Evolutionary conservation across 2,113 vertebrate genomes (phyloP).

Genomic region (Cygnus buccinator): DNA sequence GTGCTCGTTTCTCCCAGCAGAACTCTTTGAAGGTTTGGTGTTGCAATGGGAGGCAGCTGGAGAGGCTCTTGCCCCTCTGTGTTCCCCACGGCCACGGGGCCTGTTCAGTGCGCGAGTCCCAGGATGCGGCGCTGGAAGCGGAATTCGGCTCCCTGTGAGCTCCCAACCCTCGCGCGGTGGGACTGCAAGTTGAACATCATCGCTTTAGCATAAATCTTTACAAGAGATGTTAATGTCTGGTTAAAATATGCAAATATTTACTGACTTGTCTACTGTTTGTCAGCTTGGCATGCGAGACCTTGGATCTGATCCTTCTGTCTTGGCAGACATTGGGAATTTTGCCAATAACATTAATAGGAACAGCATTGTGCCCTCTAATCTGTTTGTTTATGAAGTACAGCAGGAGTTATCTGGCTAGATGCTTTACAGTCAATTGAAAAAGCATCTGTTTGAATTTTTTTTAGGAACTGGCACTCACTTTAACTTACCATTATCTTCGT

Average conservation of each 20-base stretch:
- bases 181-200: constrained; percentile 64
- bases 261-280: constrained; percentile 72
- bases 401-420: constrained; percentile 63
- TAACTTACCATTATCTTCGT: background rate
- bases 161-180: constrained; percentile 6
- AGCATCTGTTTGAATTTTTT: constrained; percentile 58
- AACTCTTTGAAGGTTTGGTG: background rate
- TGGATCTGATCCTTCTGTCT: constrained; percentile 71
- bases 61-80: background rate
- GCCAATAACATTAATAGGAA: constrained; percentile 70
- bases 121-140: constrained; percentile 37
- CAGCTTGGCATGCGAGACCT: constrained; percentile 65
- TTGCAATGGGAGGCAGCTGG: constrained; percentile 49
- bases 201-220: constrained; percentile 66
- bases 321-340: constrained; percentile 71
- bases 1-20: constrained; percentile 21
- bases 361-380: constrained; percentile 69
- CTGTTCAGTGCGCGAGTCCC: background rate
- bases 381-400: constrained; percentile 71
- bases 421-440: constrained; percentile 58
- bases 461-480: constrained; percentile 18
- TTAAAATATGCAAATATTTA: constrained; percentile 75
- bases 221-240: constrained; percentile 68
- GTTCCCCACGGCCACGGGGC: constrained; percentile 24
- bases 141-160: constrained; percentile 20